Base-by-base conservation (phyloP, 2,888 invertebrate species). In the Papilio elwesi region DNA sequence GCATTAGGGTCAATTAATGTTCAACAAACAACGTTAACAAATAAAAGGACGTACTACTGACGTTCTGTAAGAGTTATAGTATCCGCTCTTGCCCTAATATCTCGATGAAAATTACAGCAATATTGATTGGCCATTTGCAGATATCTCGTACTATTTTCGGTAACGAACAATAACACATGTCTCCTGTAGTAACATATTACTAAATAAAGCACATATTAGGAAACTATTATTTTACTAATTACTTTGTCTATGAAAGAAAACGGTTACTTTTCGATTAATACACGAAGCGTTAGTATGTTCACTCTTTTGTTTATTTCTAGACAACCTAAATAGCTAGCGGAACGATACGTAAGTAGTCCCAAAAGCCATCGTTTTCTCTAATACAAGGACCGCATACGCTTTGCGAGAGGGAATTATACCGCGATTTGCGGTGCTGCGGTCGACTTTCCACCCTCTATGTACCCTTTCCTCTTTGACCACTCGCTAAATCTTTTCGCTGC, bases 341-440 rank as follows among this genome's bases (percentile, higher is more conserved):
- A 89, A 88, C 83, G 84, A 83, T 87, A 86, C 85, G 84, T 84
- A 86, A 88, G 87, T 87, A 86, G 87, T 83, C 82, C 82, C 83
- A 83, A 82, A 74, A 73, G 68, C 83, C 77, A 66, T 70, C 53
- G 53, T 70, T 73, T 70, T 62, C 62, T 73, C 53, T 67, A 53
- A 70, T 73, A 73, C 66, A 70, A 70, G 66, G 16, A 67, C 73
- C 73, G 62, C 75, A 79, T 78, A 78, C 81, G 82, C 84, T 88
- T 87, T 86, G 82, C 83, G 76, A 79, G 79, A 81, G 68, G 64
- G 88, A 88, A 90, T 90, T 87, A 90, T 84, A 80, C 83, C 81
- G 81, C 85, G 84, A 87, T 87, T 88, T 87, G 88, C 82, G 86
- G 87, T 89, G 87, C 87, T 86, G 85, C 83, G 86, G 87, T 83